Evolutionary conservation across 2,888 invertebrate genomes (phyloP).

Genomic region (Catocala sponsa): DNA sequence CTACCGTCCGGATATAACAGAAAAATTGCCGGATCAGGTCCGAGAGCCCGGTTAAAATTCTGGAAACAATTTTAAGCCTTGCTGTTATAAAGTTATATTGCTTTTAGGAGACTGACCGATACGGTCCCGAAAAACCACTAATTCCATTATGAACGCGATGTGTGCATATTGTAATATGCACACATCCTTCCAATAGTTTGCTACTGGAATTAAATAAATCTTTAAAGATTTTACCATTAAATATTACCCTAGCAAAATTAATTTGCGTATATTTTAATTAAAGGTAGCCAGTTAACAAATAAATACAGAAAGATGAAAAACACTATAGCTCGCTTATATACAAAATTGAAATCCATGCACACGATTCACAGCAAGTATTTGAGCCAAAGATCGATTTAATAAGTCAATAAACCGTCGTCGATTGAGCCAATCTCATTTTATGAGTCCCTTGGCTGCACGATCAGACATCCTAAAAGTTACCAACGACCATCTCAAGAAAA

Average conservation of each 20-base stretch:
- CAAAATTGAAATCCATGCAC: conserved; percentile 61
- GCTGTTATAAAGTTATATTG: conserved; percentile 63
- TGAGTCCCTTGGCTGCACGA: conserved; percentile 76
- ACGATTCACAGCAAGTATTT: conserved; percentile 64
- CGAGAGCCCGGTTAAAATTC: conserved; percentile 70
- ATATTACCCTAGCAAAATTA: neutral
- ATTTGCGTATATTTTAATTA: too few relatives aligned
- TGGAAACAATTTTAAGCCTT: conserved; percentile 68
- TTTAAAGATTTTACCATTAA: neutral
- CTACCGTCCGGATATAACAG: conserved; percentile 76
- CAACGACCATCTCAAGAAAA: conserved; percentile 62
- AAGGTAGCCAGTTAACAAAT: conserved; percentile 9
- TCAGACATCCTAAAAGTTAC: conserved; percentile 73
- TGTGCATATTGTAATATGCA: conserved; percentile 32
- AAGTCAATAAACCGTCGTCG: conserved; percentile 82
- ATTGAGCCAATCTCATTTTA: conserved; percentile 84
- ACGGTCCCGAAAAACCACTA: conserved; percentile 55
- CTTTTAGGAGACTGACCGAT: conserved; percentile 62
- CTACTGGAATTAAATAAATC: neutral
- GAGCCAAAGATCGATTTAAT: conserved; percentile 82
- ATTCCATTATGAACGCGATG: conserved; percentile 57
- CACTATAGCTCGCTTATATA: conserved; percentile 44
- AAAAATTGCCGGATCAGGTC: conserved; percentile 82
- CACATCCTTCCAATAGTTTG: conserved; percentile 22
- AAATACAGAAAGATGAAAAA: conserved; percentile 36